Base-by-base conservation (phyloP, 2,113 vertebrate genomes). In the Sceloporus undulatus region DNA sequence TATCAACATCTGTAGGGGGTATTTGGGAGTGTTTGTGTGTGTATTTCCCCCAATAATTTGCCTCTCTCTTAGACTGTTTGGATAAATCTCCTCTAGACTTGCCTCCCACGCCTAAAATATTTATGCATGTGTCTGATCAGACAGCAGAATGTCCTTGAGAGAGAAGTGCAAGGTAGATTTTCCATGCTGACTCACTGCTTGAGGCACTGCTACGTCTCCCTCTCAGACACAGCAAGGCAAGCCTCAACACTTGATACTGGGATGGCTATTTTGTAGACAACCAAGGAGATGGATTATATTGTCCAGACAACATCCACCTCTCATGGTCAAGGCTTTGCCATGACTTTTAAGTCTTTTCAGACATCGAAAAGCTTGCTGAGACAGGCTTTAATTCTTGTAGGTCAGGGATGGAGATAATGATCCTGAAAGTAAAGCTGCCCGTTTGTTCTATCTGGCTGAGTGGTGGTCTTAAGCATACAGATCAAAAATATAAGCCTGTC, bases 281-380 rank as follows among this genome's bases (percentile, higher is more conserved):
- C n/a, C 48, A 40, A 74, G 9, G 66, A 27, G 52, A 89, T 2
- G 18, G 79, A 82, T 86, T 42, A 89, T 29, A 6, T 16, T 78
- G 73, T 77, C 40, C 73, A 86, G 84, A 82, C 52, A 89, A 66
- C 75, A 68, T 34, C 23, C 29, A 73, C 13, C 0, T 54, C 48
- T 75, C 75, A 42, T 48, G 38, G 85, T 86, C 84, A 83, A 86
- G 88, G 34, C 66, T 77, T 62, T 42, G 4, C 73, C 70, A 38
- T 82, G 48, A 62, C 38, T 54, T 29, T 68, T 79, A 29, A 7
- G 40, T 16, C n/a, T 40, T 38, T 56, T 21, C 7, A 71, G 66
- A 7, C 52, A 42, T 19, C n/a, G 34, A 34, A 34, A 34, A 34
- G 34, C 34, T 34, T 34, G 34, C 34, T 34, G 34, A 34, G 34